phyloP scores from a whole-genome alignment of 2,113 vertebrate species.

The Cheirogaleus medius region DNA sequence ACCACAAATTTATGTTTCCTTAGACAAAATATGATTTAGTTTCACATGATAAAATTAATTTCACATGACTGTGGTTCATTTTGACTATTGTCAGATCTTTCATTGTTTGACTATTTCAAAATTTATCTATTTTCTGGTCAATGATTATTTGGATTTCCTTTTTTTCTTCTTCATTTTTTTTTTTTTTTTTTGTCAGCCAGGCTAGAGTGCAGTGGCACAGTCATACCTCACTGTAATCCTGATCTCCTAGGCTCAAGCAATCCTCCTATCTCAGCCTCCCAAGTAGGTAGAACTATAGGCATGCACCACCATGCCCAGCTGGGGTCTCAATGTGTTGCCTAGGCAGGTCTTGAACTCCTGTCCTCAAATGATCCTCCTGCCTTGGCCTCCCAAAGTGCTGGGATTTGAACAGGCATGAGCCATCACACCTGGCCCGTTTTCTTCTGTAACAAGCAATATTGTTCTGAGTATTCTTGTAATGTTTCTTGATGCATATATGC shows the following conservation, averaged over 20 bases:
- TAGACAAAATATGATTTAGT: not conserved
- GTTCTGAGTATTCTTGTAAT: not conserved
- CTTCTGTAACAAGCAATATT: not conserved
- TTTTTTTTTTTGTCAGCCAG: too few species aligned
- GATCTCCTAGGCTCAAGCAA: too few species aligned
- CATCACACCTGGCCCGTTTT: not conserved
- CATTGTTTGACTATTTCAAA: not conserved
- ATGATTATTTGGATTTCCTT: not conserved
- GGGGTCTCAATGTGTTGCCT: too few species aligned
- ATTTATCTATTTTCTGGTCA: not conserved
- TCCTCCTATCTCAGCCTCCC: too few species aligned
- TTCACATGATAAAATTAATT: not conserved
- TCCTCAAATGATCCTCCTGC: too few species aligned
- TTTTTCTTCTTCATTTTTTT: not conserved
- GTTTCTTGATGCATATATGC: not conserved
- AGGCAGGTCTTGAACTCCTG: too few species aligned
- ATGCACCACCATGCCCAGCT: too few species aligned
- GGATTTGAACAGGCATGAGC: too few species aligned
- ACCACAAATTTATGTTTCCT: not conserved
- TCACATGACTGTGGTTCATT: not conserved
- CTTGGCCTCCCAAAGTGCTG: too few species aligned
- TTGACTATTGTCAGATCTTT: not conserved
- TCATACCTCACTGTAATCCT: too few species aligned
- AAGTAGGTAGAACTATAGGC: too few species aligned
- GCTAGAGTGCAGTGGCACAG: too few species aligned